These are phyloP conservation scores for Caloenas nicobarica DNA, from an alignment of 2,113 vertebrate genomes.

Conservation along the genomic window DNA sequence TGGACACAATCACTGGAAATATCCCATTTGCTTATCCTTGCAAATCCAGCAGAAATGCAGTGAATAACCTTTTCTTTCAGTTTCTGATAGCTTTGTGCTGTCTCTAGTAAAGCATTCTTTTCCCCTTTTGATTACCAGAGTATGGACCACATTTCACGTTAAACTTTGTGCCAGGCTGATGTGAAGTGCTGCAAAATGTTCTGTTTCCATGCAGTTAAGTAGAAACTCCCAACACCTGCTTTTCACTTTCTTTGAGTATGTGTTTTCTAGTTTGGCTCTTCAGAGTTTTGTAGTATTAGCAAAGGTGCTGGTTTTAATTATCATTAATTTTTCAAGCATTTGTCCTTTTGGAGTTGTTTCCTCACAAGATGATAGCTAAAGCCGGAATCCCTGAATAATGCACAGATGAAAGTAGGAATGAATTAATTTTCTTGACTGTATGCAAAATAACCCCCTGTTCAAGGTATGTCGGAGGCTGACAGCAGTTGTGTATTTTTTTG, in stretches of 20 bases:
- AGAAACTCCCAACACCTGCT: background rate
- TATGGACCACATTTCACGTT: background rate
- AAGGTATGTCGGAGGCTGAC: background rate
- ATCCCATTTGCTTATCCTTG: background rate
- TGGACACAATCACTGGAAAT: background rate
- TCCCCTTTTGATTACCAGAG: background rate
- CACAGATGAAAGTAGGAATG: background rate
- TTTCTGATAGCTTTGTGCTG: background rate
- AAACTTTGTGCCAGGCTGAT: background rate
- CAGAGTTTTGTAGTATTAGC: background rate
- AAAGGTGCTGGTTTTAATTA: background rate
- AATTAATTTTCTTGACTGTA: background rate
- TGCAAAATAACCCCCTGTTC: background rate
- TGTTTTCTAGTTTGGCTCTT: background rate
- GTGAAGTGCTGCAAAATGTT: background rate
- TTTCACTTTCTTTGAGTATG: background rate
- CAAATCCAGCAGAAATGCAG: background rate
- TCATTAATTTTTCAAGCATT: background rate
- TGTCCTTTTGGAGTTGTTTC: background rate
- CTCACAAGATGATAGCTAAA: background rate
- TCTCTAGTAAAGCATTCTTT: background rate
- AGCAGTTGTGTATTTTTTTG: background rate
- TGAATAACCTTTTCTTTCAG: background rate
- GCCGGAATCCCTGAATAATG: background rate
- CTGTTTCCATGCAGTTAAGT: fast-evolving